Evolutionary conservation across 2,888 invertebrate genomes (phyloP).

Genomic region (Craniophora ligustri): DNA sequence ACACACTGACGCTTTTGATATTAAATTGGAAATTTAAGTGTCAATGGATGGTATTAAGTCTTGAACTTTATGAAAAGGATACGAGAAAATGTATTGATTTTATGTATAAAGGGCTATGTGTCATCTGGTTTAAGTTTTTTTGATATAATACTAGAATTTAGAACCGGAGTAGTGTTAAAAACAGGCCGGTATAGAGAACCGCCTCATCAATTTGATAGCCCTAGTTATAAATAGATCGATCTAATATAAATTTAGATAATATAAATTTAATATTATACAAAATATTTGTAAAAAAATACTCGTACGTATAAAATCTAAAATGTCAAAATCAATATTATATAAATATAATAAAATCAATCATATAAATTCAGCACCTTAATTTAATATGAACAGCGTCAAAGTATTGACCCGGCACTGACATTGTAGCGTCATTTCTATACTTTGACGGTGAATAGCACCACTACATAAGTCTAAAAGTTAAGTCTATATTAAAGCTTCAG

Average conservation of each 20-base stretch:
- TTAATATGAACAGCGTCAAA: slow-evolving; percentile 10
- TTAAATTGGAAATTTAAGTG: slow-evolving; percentile 2
- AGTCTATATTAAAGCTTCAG: slow-evolving; percentile 82
- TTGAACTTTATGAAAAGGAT: not conserved
- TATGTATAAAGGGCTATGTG: no score
- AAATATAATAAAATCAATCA: no score
- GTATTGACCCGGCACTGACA: slow-evolving; percentile 21
- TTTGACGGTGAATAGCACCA: slow-evolving; percentile 61
- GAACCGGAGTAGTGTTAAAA: no score
- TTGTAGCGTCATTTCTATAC: slow-evolving; percentile 20
- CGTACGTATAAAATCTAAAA: no score
- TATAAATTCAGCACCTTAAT: slow-evolving; percentile 46
- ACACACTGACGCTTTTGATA: not conserved
- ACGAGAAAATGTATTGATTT: not conserved
- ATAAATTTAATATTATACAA: no score
- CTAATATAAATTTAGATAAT: no score
- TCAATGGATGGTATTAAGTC: not conserved
- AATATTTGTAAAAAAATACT: no score
- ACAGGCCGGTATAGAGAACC: no score
- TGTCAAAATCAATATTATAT: no score
- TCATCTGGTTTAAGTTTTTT: not conserved
- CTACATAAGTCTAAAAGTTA: slow-evolving; percentile 66
- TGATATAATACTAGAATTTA: not conserved
- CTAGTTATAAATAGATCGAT: no score
- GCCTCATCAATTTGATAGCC: no score